These are phyloP conservation scores for Sphaerophoria rueppellii DNA, from an alignment of 2,888 invertebrate genomes.

Conservation along the genomic window DNA sequence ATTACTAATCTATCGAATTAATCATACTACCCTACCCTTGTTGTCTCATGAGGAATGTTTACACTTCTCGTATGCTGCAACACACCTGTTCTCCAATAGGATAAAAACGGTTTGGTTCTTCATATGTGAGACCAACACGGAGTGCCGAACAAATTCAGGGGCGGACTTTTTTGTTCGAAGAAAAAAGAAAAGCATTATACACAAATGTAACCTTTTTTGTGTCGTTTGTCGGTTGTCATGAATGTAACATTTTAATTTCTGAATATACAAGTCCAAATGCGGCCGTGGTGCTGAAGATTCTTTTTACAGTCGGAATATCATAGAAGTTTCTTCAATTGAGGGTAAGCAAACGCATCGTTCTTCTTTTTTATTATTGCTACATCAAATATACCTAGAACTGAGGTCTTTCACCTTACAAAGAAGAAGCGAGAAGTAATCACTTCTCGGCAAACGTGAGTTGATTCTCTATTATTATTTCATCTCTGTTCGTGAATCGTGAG, in stretches of 20 bases:
- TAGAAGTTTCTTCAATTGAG: constrained; percentile 4
- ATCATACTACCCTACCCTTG: constrained; percentile 49
- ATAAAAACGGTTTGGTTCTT: constrained; percentile 9
- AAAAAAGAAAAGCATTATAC: background rate
- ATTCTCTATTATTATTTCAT: constrained; percentile 65
- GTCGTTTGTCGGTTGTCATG: too few species aligned
- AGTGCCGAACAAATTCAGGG: constrained; percentile 11
- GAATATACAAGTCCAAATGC: background rate
- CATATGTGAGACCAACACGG: background rate
- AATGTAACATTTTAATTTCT: too few species aligned
- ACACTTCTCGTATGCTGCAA: constrained; percentile 27
- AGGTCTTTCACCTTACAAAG: constrained; percentile 57
- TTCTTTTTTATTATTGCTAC: background rate
- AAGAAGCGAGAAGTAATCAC: constrained; percentile 20
- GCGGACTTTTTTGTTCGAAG: background rate
- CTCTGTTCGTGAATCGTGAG: constrained; percentile 15
- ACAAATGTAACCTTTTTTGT: background rate
- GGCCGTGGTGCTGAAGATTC: constrained; percentile 19
- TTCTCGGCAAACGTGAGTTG: constrained; percentile 19
- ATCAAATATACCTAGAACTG: background rate
- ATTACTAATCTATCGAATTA: constrained; percentile 57
- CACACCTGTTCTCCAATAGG: constrained; percentile 52
- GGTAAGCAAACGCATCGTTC: constrained; percentile 49
- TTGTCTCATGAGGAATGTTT: constrained; percentile 36
- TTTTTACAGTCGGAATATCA: background rate